A percentile compares a stretch with the other conserved stretches of the same genome.
These are phyloP conservation scores for Pherbina coryleti DNA, from an alignment of 2,888 invertebrate species.

Conservation along the genomic window DNA sequence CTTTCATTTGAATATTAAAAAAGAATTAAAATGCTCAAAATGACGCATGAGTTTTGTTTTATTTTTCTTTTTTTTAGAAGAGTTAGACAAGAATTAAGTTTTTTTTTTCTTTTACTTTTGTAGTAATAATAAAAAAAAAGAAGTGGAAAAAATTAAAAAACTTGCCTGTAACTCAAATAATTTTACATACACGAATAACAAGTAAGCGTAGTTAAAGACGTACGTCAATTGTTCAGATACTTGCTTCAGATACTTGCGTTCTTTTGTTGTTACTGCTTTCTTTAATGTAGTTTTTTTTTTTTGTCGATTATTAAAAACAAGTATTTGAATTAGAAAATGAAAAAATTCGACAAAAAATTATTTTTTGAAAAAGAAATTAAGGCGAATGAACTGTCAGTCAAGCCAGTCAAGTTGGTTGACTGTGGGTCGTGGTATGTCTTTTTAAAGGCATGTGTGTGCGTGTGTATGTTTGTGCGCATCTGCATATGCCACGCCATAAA, in stretches of 20 bases:
- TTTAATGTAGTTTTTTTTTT: neutral
- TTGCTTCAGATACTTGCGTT: neutral
- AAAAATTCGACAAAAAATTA: slow-evolving; percentile 22
- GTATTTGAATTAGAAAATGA: neutral
- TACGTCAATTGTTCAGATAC: slow-evolving; percentile 4
- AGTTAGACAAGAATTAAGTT: slow-evolving; percentile 34
- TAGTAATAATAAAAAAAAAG: too few relatives aligned
- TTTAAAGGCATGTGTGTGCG: neutral
- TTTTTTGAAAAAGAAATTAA: slow-evolving; percentile 15
- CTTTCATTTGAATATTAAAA: slow-evolving; percentile 28
- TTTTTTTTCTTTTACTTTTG: neutral
- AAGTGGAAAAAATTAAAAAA: neutral
- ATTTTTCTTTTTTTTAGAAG: slow-evolving; percentile 25
- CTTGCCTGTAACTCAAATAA: neutral
- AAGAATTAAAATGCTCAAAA: slow-evolving; percentile 23
- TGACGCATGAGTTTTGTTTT: slow-evolving; percentile 28
- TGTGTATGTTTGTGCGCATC: neutral
- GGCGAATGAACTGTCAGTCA: slow-evolving; percentile 24
- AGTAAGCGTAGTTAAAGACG: neutral
- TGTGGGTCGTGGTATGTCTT: neutral
- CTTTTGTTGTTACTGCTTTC: neutral
- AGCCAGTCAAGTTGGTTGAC: neutral
- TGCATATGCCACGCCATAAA: neutral
- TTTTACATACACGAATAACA: neutral
- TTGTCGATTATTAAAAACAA: slow-evolving; percentile 9